Base-by-base conservation (phyloP, 2,888 invertebrate genomes). In the Pseudococcus jackbeardsleyi region DNA sequence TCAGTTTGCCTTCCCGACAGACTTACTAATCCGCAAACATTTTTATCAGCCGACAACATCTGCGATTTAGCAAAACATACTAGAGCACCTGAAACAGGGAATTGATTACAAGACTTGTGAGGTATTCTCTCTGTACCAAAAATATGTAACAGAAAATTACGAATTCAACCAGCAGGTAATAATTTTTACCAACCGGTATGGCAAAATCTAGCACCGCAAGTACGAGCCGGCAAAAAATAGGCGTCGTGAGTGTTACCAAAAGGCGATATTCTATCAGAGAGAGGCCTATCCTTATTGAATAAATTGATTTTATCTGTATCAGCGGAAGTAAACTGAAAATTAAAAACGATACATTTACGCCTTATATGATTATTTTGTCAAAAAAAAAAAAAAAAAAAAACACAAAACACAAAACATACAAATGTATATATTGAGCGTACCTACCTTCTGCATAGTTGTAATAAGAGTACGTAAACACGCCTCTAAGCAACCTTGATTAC, bases 141-240 rank as follows among this genome's bases (percentile, higher is more conserved):
- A 33, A 33, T 33, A 33, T 33, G 1, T 33, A 3, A 1, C 26
- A 33, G 3, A 33, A 33, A 33, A 33, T 33, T 1, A 33, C 26
- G 3, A 3, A 33, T 33, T 33, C 3, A 3, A 33, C 26, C 26
- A 33, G 26, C 3, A 33, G 26, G 46, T 46, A 46, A 46, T 12
- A 46, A n/a, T 6, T 59, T 59, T 33, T 84, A 89, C 15, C 90
- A 90, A 93, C 96, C 96, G 33, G 96, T 96, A 42, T 96, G 96
- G 92, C 96, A 97, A 93, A 98, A 99, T 90, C 96, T 95, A 0
- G 97, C 98, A 0, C 98, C 98, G 12, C 97, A 97, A 0, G 98
- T 98, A 88, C 97, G 93, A 0, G 98, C 98, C 92, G 98, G 99
- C 0, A 98, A 98, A 90, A 99, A 96, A 91, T 96, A 96, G 9